Base-by-base conservation (phyloP, 2,113 vertebrate genomes). In the Cromileptes altivelis region DNA sequence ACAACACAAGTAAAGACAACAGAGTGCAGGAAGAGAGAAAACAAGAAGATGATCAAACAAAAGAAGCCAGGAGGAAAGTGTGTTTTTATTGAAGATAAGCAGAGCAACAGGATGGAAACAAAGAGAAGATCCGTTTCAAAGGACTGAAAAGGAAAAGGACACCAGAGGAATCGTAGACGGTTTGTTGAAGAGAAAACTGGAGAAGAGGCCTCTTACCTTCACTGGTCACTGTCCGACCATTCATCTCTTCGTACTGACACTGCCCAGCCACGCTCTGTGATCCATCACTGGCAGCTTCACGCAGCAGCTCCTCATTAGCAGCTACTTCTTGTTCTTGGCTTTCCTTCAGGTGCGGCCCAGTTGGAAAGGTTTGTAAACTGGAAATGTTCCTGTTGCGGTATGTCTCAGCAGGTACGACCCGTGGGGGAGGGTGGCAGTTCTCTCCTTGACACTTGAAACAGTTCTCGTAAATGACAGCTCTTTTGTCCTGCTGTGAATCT, bases 161-260 rank as follows among this genome's bases (percentile, higher is more conserved):
- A 42, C 40, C 74, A 40, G 11, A 69, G 21, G 68, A 64, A 33
- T 56, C 4, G 65, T 1, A n/a, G 75, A 57, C 37, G 75, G 58
- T 83, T 58, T 60, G 78, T 42, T 56, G 70, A 40, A 69, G 25
- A 47, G n/a, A 45, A 68, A 45, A 58, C 74, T 21, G 69, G 1
- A 27, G 33, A 60, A 56, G 64, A 57, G 75, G 81, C 83, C 57
- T 89, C 94, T 94, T 94, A 96, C 94, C 94, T 94, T 92, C 92
- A 45, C 30, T 47, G 45, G 19, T 33, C 45, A 67, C 81, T 4
- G 65, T 72, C 4, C 8, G 62, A 84, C 69, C 85, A 60, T 82
- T 84, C 74, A 64, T 79, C 80, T 89, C 87, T 56, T 80, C 72
- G 40, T 55, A 57, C 30, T 10, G 79, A 83, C 7, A 18, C 62